Evolutionary conservation across 2,888 invertebrate genomes (phyloP), one percentile per base, ranked within the genome.

Genomic region (Pristionchus fissidentatus): DNA sequence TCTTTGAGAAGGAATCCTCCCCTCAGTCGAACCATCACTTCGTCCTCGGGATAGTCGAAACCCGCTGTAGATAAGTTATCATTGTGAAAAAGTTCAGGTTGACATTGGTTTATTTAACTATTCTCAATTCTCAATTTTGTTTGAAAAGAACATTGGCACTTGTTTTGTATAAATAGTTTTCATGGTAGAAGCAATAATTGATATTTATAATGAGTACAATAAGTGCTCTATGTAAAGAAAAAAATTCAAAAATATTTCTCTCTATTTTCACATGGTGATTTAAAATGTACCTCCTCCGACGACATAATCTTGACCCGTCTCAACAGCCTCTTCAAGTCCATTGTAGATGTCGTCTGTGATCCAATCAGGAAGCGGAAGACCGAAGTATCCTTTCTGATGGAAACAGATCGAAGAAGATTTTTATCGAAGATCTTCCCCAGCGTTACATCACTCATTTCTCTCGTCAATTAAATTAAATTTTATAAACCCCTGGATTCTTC

Each of bases 1-100:
- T 84, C 84, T 32, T 85, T 83, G 22, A 85, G 80, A 1, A 85
- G 83, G 60, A 83, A 80, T 55, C 85, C 85, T 1, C 77, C 85
- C 22, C 79, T 78, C 22, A 85, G 70, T 43, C 38, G 78, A 43
- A 85, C 38, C 38, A 85, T 43, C 41, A 78, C 84, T 7, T 55
- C 62, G 57, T 85, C 81, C 70, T 84, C 83, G 13, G 81, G 46
- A 7, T 84, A 73, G 26, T 83, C 83, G 80, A 85, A 85, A 3
- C 85, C 85, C 62, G 84, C 85, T 83, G 49, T 5, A 77, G 19
- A 26, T n/a, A 26, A 1, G 32, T 26, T 15, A 62, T 10, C 13
- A 19, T 62, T 10, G 13, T 29, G n/a, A n/a, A n/a, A n/a, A n/a
- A n/a, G n/a, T n/a, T n/a, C n/a, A n/a, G n/a, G n/a, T n/a, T n/a